Evolutionary conservation across 2,888 invertebrate species (phyloP), one percentile per base, ranked within the genome.

Genomic region (Pyrrhia umbra): DNA sequence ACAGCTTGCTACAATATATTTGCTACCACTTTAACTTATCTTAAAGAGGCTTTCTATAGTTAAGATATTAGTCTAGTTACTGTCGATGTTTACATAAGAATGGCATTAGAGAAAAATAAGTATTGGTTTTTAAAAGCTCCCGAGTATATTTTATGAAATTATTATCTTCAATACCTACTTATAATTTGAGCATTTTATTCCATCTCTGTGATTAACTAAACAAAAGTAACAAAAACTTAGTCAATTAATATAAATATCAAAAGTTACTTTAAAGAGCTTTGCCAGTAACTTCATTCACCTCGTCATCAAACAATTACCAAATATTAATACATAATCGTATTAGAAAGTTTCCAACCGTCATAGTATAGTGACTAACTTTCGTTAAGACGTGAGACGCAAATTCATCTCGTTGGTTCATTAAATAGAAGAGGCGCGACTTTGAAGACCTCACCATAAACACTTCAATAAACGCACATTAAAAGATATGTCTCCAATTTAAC

Each of bases 401-500:
- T 85, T 83, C 84, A 84, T 84, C 81, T 76, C 77, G 68, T 61
- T 72, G 77, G 81, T 82, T 84, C 85, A 88, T 88, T 87, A 86
- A 86, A 81, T 79, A 80, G 76, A 81, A 78, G 77, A 81, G 82
- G 76, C 85, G 80, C 78, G 84, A 86, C 86, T 84, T 84, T 81
- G 82, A 83, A 82, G 82, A 84, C 83, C 84, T 86, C 75, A 82
- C 81, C 87, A 90, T 92, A 92, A 93, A 92, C 92, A 92, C 91
- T 92, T 91, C 92, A 92, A 92, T 92, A 92, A 92, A 90, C 83
- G 84, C 84, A 88, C 89, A 91, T 92, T 92, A 93, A 92, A 92
- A 88, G 90, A 92, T 92, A 92, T 90, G 92, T 92, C 92, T 90
- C 87, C 89, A 92, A 93, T 93, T 92, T 90, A 92, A 91, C 88